Conservation (phyloP, 2,797 vertebrate genomes). For the Neostethus bicornis region DNA sequence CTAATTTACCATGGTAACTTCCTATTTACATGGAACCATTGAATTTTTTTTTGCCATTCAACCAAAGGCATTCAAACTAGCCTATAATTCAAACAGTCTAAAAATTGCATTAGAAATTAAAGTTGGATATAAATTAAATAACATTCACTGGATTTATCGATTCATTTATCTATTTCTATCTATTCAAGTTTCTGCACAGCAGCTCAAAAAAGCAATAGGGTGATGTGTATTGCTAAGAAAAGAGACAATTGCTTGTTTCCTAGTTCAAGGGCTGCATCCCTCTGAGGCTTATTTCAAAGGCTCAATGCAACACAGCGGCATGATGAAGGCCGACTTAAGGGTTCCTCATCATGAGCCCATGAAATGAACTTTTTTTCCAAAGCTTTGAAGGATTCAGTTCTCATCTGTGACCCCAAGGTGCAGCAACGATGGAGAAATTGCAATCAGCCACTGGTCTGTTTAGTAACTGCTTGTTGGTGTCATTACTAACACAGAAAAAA, state of each 20-base stretch:
- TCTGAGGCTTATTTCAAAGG: conserved; percentile 2
- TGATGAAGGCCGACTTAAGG: conserved; percentile 9
- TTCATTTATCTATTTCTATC: not conserved
- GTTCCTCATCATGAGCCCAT: not conserved
- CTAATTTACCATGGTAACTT: too few relatives aligned
- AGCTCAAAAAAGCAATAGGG: not conserved
- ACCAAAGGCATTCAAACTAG: too few relatives aligned
- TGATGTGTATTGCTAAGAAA: not conserved
- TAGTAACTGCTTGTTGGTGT: conserved; percentile 1
- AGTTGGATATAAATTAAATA: too few relatives aligned
- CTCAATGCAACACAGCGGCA: not conserved
- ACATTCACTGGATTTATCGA: too few relatives aligned
- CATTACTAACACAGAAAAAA: not conserved
- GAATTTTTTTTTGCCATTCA: too few relatives aligned
- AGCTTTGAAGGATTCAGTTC: not conserved
- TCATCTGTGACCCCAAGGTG: not conserved
- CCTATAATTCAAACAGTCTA: too few relatives aligned
- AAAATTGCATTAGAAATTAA: too few relatives aligned
- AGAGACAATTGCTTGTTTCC: not conserved
- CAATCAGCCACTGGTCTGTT: conserved; percentile 2
- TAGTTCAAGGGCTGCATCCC: conserved; percentile 1
- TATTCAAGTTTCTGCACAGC: not conserved
- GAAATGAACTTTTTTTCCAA: not conserved
- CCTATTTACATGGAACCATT: too few relatives aligned
- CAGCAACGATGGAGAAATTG: not conserved